Evolutionary conservation across 2,113 vertebrate species (phyloP).

Genomic region (Campylomormyrus numenius): DNA sequence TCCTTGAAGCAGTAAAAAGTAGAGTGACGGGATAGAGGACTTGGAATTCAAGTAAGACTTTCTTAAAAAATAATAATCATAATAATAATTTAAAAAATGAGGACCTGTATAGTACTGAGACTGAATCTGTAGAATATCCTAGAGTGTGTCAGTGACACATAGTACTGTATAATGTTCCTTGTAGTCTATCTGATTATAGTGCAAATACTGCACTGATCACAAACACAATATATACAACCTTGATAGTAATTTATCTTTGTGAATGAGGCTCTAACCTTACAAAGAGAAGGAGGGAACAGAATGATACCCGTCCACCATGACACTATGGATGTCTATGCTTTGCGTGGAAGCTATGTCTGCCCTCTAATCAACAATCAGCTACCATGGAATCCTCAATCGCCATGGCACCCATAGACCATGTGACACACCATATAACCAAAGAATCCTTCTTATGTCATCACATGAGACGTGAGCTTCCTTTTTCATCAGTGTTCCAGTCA

Average conservation of each 20-base stretch:
- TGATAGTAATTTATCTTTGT: neutral
- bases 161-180: neutral
- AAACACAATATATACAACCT: neutral
- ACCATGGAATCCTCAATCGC: neutral
- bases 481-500: neutral
- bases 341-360: neutral
- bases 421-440: neutral
- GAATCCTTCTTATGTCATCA: neutral
- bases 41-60: neutral
- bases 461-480: neutral
- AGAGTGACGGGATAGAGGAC: neutral
- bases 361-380: neutral
- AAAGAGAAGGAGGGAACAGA: neutral
- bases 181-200: neutral
- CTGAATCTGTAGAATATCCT: neutral
- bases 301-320: neutral
- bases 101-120: neutral
- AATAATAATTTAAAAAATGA: neutral
- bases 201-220: neutral
- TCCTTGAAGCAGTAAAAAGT: neutral
- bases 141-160: neutral
- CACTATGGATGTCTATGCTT: neutral
- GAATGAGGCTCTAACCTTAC: neutral
- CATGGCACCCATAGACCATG: neutral
- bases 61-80: neutral